Conservation (phyloP, 1,140 invertebrate species). For the Cotesia glomerata region DNA sequence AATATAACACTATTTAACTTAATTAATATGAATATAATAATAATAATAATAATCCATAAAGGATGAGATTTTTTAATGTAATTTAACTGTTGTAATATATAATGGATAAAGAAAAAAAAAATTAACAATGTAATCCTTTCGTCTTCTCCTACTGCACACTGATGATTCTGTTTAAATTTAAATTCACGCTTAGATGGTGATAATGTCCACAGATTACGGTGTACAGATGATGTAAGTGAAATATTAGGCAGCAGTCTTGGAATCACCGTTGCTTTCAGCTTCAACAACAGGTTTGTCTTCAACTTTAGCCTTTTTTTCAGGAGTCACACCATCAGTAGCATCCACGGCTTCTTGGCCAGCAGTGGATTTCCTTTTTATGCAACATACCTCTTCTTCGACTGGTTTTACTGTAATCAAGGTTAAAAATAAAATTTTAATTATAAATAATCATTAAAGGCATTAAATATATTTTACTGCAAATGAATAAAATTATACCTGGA, state of each 20-base stretch:
- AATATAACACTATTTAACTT: neutral
- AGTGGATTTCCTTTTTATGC: constrained; percentile 76
- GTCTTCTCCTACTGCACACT: constrained; percentile 25
- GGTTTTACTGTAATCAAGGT: constrained; percentile 47
- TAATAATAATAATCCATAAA: neutral
- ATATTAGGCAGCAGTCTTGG: constrained; percentile 71
- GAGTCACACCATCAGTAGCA: constrained; percentile 66
- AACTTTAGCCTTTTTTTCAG: constrained; percentile 76
- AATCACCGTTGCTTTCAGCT: constrained; percentile 66
- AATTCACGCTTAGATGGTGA: constrained; percentile 49
- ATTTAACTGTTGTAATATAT: neutral
- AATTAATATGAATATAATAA: neutral
- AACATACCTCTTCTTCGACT: constrained; percentile 56
- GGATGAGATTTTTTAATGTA: neutral
- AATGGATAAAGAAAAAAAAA: neutral
- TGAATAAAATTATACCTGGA: constrained; percentile 55
- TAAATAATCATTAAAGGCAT: constrained; percentile 30
- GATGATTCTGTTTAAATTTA: constrained; percentile 44
- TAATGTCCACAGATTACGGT: constrained; percentile 56
- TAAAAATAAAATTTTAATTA: constrained; percentile 19
- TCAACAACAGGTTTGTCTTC: constrained; percentile 65
- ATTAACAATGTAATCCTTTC: neutral
- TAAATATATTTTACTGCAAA: neutral
- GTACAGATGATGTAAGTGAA: constrained; percentile 30
- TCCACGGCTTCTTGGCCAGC: constrained; percentile 64